Conservation (phyloP, 2,797 vertebrate genomes). For the Anguilla obscura region DNA sequence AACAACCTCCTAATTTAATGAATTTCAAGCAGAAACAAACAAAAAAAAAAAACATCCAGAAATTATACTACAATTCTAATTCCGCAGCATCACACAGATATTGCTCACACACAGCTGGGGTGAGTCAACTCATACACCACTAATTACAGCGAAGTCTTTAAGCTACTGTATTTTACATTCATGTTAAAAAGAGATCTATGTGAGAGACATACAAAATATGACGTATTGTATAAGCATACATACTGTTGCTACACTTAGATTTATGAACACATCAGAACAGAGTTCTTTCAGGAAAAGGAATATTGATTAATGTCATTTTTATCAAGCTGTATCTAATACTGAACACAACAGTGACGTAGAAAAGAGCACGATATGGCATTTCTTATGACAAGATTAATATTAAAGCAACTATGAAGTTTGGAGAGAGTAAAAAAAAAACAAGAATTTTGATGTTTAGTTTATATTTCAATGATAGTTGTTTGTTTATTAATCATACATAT, state of each 20-base stretch:
- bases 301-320: neutral
- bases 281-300: neutral
- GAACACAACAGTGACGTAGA: neutral
- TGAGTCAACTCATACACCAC: neutral
- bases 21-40: neutral
- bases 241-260: neutral
- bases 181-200: neutral
- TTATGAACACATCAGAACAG: neutral
- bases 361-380: neutral
- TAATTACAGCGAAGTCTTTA: neutral
- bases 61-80: neutral
- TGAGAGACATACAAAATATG: neutral
- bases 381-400: neutral
- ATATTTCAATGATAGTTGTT: slow-evolving; percentile 32
- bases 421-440: neutral
- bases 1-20: neutral
- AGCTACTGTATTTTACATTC: neutral
- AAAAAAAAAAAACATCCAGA: neutral
- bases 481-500: slow-evolving; percentile 32
- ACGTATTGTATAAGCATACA: neutral
- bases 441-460: slow-evolving; percentile 42
- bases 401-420: slow-evolving; percentile 6
- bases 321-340: neutral
- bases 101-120: neutral
- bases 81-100: neutral